These are phyloP conservation scores for Oligia latruncula DNA, from an alignment of 2,888 invertebrate genomes.

Conservation along the genomic window DNA sequence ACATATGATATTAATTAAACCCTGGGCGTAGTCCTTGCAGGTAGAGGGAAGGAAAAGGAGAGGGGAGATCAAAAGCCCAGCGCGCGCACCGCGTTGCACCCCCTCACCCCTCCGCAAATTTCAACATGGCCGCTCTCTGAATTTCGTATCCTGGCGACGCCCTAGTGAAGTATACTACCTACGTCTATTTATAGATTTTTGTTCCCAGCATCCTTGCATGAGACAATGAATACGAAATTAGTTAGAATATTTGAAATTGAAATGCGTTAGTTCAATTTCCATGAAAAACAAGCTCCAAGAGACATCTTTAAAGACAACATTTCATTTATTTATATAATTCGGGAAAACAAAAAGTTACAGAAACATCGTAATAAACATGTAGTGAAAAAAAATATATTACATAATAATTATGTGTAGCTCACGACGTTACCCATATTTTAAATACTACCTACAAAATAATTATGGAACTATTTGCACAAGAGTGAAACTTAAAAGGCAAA, in stretches of 20 bases:
- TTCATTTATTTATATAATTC: background rate
- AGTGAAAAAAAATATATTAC: too few relatives aligned
- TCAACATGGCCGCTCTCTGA: background rate
- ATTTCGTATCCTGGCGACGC: background rate
- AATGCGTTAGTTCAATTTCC: background rate
- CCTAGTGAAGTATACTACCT: background rate
- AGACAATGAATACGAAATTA: background rate
- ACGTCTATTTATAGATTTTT: slow-evolving; percentile 5
- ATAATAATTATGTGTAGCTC: too few relatives aligned
- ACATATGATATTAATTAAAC: background rate
- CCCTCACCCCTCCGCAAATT: background rate
- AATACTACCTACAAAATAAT: too few relatives aligned
- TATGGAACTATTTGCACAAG: too few relatives aligned
- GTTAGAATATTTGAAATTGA: background rate
- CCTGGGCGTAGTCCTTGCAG: background rate
- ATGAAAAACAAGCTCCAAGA: background rate
- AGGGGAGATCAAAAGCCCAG: background rate
- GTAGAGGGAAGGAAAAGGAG: too few relatives aligned
- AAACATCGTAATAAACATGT: too few relatives aligned
- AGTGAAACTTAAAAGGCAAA: too few relatives aligned
- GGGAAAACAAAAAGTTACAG: too few relatives aligned
- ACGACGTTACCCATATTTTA: too few relatives aligned
- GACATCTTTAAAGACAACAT: background rate
- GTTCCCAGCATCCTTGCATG: background rate
- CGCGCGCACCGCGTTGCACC: background rate